Base-by-base conservation (phyloP, 2,888 invertebrate species). In the Lasioglossum villosulum region DNA sequence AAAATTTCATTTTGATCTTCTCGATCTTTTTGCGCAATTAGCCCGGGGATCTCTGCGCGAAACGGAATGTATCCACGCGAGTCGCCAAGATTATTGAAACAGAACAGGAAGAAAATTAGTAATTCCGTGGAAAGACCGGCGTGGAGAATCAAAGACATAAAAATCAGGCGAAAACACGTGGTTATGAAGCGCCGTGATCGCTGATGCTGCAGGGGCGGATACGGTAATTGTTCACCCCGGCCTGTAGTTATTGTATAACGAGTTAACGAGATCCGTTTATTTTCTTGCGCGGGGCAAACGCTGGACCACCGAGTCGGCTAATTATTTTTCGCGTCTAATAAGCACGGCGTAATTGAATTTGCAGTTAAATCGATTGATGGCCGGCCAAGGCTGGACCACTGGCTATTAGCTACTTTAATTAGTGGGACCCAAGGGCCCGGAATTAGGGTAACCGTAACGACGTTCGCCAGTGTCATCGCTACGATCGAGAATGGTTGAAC, bases 311-410 rank as follows among this genome's bases (percentile, higher is more conserved):
- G 34, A 74, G 70, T 19, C 76, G 23, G 68, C 59, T 78, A 84
- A 88, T 88, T 83, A 75, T 84, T 86, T 86, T 86, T 75, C 79
- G 76, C 80, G 79, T 78, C 86, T 80, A 86, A 86, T 81, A 85
- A 86, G 88, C 83, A 87, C 86, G 82, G 90, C 66, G 72, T 82
- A 85, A 90, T 90, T 82, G 88, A 90, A 88, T 87, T 88, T 80
- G 80, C 86, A 88, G 86, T 86, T 87, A 85, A 90, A 90, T 89
- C 86, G 87, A 89, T 89, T 86, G 87, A 89, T 85, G 77, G 76
- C 34, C 85, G 75, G 78, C 81, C 83, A 83, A 87, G 84, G 83
- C 81, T 39, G 83, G 63, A 37, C 80, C 77, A n/a, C n/a, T 75
- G 30, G 77, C 86, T 80, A 89, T 89, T 89, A 89, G 84, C 80